Evolutionary conservation across 2,113 vertebrate genomes (phyloP).

Genomic region (Rhinoderma darwinii): DNA sequence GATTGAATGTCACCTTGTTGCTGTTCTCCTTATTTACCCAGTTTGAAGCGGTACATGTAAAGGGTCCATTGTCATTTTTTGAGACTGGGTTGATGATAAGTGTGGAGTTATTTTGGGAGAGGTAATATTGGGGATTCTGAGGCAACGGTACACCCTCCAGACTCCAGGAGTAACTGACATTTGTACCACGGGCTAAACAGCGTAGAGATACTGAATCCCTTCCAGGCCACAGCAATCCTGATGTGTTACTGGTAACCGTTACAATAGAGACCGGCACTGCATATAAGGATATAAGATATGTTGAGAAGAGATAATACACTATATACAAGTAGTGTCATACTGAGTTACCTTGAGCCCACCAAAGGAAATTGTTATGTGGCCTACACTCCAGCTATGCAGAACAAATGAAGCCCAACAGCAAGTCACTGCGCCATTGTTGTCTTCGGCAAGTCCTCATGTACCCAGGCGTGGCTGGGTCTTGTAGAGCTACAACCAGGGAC

Average conservation of each 20-base stretch:
- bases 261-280: constrained; percentile 29
- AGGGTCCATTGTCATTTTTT: not conserved
- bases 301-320: no score
- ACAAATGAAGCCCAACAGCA: no score
- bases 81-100: constrained; percentile 32
- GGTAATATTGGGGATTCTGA: not conserved
- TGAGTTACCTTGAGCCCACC: no score
- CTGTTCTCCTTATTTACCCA: constrained; percentile 2
- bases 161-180: constrained; percentile 31
- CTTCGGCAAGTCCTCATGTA: no score
- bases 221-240: constrained; percentile 5
- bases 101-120: not conserved
- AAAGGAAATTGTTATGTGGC: no score
- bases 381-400: no score
- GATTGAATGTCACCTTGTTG: not conserved
- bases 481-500: no score
- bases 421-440: no score
- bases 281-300: not conserved
- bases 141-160: not conserved
- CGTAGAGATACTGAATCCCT: constrained; percentile 11
- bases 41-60: constrained; percentile 35
- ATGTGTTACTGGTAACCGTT: not conserved
- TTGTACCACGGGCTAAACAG: constrained; percentile 6
- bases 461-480: no score
- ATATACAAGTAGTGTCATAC: no score